These are phyloP conservation scores for Liasis olivaceus DNA, from an alignment of 2,797 vertebrate genomes.

Conservation along the genomic window DNA sequence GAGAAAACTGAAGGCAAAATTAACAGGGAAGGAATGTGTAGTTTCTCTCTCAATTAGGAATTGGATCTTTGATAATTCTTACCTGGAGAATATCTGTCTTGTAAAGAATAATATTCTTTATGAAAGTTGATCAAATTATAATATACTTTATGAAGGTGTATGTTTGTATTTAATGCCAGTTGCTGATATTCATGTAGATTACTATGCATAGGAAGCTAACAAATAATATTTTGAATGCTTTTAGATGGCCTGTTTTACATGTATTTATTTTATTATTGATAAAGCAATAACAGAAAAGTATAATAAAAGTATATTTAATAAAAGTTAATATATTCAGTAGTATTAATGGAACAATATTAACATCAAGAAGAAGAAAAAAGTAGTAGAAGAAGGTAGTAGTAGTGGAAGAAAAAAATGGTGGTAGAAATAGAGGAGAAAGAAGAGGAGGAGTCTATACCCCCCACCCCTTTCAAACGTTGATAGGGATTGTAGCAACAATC, in stretches of 20 bases:
- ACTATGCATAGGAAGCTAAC: conserved; percentile 8
- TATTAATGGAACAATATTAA: not conserved
- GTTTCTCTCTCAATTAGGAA: conserved; percentile 3
- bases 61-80: conserved; percentile 30
- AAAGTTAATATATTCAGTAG: not conserved
- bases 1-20: not conserved
- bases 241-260: conserved; percentile 14
- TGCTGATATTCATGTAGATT: conserved; percentile 19
- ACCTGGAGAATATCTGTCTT: not conserved
- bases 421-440: not conserved
- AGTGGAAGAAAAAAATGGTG: not conserved
- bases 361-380: not conserved
- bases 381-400: not conserved
- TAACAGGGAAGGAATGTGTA: not conserved
- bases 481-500: not conserved
- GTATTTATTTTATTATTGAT: not conserved
- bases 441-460: not conserved
- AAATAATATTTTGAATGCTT: conserved; percentile 41
- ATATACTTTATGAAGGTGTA: not conserved
- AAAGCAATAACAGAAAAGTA: not conserved
- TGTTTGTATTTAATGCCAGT: not conserved
- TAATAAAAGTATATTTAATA: not conserved
- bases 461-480: not conserved
- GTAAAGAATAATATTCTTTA: not conserved
- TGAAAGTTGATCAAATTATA: not conserved